phyloP scores from a whole-genome alignment of 2,888 invertebrate genomes.

The Carpatolechia fugitivella region DNA sequence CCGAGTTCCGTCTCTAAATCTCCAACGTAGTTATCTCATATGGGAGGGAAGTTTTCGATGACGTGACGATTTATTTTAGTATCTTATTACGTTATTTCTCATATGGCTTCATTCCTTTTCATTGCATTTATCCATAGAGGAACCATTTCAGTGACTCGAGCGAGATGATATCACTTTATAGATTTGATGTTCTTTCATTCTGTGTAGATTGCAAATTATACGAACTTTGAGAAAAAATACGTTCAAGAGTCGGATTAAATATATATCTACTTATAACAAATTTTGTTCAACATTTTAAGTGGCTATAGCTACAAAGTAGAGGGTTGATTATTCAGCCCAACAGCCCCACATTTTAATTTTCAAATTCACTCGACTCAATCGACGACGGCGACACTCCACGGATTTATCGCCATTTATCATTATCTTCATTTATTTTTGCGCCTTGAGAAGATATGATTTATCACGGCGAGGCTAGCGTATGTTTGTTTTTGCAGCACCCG shows the following conservation, averaged over 20 bases:
- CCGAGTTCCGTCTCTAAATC: constrained; percentile 38
- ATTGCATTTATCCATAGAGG: neutral
- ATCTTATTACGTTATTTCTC: constrained; percentile 20
- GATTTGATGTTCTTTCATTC: too few species aligned
- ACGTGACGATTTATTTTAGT: constrained; percentile 27
- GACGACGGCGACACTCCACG: constrained; percentile 49
- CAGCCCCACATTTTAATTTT: constrained; percentile 48
- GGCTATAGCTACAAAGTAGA: neutral
- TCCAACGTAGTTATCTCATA: constrained; percentile 39
- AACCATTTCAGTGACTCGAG: neutral
- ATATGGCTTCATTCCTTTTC: neutral
- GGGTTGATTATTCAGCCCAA: neutral
- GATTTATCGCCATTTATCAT: constrained; percentile 74
- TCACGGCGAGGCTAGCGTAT: constrained; percentile 68
- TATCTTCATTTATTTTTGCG: constrained; percentile 78
- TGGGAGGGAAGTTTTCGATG: constrained; percentile 32
- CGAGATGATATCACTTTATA: neutral
- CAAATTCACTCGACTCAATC: constrained; percentile 63
- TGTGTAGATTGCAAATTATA: too few species aligned
- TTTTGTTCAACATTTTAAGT: too few species aligned
- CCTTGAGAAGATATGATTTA: constrained; percentile 76
- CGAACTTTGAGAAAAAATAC: too few species aligned
- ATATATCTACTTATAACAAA: too few species aligned
- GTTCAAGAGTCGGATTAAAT: too few species aligned
- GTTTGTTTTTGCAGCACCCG: constrained; percentile 74